Evolutionary conservation across 2,888 invertebrate species (phyloP).

Genomic region (Amphipoea lucens): DNA sequence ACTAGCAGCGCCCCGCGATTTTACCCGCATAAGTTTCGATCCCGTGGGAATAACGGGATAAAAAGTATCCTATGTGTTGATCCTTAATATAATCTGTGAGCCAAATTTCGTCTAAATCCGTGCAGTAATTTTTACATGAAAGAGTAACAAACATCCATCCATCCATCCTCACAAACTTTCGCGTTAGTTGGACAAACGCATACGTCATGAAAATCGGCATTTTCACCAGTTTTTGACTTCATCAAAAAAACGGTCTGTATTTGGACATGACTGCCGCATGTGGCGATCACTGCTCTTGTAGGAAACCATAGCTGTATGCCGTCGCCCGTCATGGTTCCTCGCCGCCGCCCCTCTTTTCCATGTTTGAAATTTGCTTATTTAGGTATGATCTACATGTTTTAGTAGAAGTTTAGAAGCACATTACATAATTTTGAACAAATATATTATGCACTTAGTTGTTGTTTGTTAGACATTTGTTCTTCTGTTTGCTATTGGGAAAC

Average conservation of each 20-base stretch:
- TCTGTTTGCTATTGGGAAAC: slow-evolving; percentile 1
- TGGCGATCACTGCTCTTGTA: not conserved
- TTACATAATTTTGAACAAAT: not conserved
- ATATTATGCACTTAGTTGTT: not conserved
- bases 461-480: not conserved
- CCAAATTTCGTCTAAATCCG: too few relatives aligned
- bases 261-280: too few relatives aligned
- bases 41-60: too few relatives aligned
- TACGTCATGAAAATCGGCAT: not conserved
- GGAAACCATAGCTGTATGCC: not conserved
- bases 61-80: too few relatives aligned
- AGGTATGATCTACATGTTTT: not conserved
- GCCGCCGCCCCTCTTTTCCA: not conserved
- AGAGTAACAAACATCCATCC: too few relatives aligned
- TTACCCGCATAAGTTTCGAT: too few relatives aligned
- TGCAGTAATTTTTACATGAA: too few relatives aligned
- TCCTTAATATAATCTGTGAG: too few relatives aligned
- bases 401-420: not conserved
- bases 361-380: not conserved
- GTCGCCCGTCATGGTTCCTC: not conserved
- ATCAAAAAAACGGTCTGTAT: not conserved
- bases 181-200: too few relatives aligned
- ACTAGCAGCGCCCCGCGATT: too few relatives aligned
- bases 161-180: too few relatives aligned
- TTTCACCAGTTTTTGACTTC: not conserved